phyloP scores from a whole-genome alignment of 2,113 vertebrate genomes.

The Chrysochloris asiatica region DNA sequence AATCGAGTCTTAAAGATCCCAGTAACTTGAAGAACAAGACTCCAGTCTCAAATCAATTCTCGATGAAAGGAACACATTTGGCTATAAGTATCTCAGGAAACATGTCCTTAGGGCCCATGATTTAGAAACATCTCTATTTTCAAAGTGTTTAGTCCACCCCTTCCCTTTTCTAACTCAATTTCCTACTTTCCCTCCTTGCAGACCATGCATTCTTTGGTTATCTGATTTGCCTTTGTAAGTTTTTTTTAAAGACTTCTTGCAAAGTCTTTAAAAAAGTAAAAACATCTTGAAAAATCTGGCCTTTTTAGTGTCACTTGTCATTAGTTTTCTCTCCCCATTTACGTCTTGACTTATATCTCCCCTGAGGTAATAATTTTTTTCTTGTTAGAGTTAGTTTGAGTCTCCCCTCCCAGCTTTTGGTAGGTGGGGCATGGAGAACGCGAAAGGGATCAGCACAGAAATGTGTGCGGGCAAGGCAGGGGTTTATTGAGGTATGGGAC shows the following conservation, averaged over 20 bases:
- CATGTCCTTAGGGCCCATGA: not conserved
- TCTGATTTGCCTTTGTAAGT: constrained; percentile 59
- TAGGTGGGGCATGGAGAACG: too few relatives aligned
- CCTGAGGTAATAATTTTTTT: not conserved
- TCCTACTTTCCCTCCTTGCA: constrained; percentile 17
- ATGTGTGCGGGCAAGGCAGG: not conserved
- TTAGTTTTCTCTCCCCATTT: constrained; percentile 31
- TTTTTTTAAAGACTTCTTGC: constrained; percentile 42
- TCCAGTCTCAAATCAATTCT: not conserved
- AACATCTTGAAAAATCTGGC: constrained; percentile 22
- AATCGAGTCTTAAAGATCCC: constrained; percentile 40
- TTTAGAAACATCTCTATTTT: constrained; percentile 58
- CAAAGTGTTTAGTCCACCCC: constrained; percentile 53
- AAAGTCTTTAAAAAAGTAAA: too few relatives aligned
- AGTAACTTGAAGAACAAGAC: constrained; percentile 10
- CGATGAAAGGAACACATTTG: not conserved
- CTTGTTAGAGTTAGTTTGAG: not conserved
- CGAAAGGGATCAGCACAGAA: not conserved
- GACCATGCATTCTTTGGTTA: constrained; percentile 61
- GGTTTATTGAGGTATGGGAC: not conserved
- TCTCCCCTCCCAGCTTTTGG: not conserved
- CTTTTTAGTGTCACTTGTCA: constrained; percentile 49
- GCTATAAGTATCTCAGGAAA: not conserved
- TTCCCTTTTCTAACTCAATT: constrained; percentile 63
- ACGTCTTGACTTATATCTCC: not conserved